Percentiles rank a stretch among this genome's conserved stretches.
Evolutionary conservation across 1,140 invertebrate species (phyloP).

Genomic region (Apocrypta bakeri): DNA sequence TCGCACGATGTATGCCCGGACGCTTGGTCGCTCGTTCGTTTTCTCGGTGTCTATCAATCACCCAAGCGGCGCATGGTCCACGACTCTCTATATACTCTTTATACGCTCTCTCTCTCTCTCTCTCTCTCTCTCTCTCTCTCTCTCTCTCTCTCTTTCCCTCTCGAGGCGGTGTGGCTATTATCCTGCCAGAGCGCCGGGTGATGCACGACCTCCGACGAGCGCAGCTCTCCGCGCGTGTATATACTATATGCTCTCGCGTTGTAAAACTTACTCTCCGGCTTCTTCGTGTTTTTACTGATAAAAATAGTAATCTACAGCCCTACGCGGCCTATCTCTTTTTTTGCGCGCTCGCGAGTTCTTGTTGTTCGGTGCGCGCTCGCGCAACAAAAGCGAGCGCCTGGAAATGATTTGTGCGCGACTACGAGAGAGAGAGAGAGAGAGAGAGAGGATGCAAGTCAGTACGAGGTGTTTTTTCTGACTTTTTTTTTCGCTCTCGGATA

Average conservation of each 20-base stretch:
- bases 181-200: constrained; percentile 69
- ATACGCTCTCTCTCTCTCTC: constrained; percentile 18
- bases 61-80: constrained; percentile 62
- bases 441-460: not conserved
- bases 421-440: too few species aligned
- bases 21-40: constrained; percentile 28
- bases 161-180: constrained; percentile 66
- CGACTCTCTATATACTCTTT: constrained; percentile 54
- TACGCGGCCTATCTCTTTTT: constrained; percentile 1
- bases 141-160: constrained; percentile 14
- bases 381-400: not conserved
- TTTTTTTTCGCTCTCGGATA: not conserved
- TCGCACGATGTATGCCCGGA: constrained; percentile 9
- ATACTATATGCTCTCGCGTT: not conserved
- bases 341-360: not conserved
- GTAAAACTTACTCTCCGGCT: constrained; percentile 39
- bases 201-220: constrained; percentile 68
- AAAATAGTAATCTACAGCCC: constrained; percentile 49
- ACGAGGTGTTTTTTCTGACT: too few species aligned
- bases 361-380: not conserved
- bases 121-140: constrained; percentile 21
- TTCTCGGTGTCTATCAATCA: constrained; percentile 70
- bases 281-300: constrained; percentile 37
- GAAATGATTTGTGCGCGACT: constrained; percentile 36
- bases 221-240: not conserved